Evolutionary conservation across 1,140 invertebrate genomes (phyloP).

Genomic region (Hylaeus volcanicus): DNA sequence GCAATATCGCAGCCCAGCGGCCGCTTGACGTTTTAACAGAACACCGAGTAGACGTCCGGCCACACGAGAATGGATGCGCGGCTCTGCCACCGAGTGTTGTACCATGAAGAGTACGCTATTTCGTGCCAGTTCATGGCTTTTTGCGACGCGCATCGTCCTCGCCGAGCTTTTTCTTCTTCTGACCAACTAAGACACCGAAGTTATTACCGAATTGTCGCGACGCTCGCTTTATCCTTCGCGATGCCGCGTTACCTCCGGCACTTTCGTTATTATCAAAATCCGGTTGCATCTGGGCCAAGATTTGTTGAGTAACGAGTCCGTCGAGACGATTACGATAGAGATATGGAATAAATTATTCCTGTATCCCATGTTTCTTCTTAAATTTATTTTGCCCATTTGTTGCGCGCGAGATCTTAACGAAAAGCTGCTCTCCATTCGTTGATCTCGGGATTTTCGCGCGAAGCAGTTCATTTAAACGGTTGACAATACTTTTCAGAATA

Average conservation of each 20-base stretch:
- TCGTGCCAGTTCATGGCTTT: slow-evolving; percentile 39
- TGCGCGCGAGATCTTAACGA: no score
- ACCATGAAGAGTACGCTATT: slow-evolving; percentile 17
- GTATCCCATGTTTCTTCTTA: no score
- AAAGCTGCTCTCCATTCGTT: background rate
- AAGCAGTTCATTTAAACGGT: background rate
- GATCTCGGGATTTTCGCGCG: background rate
- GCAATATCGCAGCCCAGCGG: slow-evolving; percentile 10
- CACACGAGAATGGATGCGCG: slow-evolving; percentile 29
- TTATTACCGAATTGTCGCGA: slow-evolving; percentile 49
- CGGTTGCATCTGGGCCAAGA: no score
- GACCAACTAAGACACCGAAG: background rate
- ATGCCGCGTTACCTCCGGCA: background rate
- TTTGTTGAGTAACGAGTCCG: no score
- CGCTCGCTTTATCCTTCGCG: background rate
- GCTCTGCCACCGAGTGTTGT: background rate
- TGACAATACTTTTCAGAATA: background rate
- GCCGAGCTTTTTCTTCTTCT: background rate
- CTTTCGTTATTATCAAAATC: background rate
- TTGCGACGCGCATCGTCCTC: slow-evolving; percentile 24
- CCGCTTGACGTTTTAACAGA: slow-evolving; percentile 47
- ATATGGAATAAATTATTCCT: no score
- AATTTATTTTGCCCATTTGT: no score
- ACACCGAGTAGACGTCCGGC: slow-evolving; percentile 22
- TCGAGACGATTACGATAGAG: no score